Evolutionary conservation across 2,888 invertebrate genomes (phyloP), one percentile per base, ranked within the genome.

Genomic region (Nomada fabriciana): DNA sequence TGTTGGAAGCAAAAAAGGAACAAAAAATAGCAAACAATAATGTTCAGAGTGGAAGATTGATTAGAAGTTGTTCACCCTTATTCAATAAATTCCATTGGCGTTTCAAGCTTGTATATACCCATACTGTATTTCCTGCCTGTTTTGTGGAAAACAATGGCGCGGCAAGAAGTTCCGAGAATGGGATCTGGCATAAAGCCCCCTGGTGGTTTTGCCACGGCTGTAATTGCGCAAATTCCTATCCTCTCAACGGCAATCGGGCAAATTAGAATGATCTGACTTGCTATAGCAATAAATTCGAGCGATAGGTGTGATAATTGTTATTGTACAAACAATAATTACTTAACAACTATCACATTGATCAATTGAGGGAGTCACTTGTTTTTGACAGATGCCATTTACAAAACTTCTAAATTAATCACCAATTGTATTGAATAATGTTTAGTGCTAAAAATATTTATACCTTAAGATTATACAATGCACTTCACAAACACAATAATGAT

Each of bases 141-240:
- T 11, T 47, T 20, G 11, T 13, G 1, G 42, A 53, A 73, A 73
- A 73, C 64, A 63, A 53, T n/a, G 4, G 64, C 11, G 43, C 1
- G 3, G 57, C 47, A 72, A 72, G 72, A 72, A 72, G 20, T 57
- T 43, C 43, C 20, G 47, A 57, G 64, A 47, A 57, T 57, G 47
- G 55, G 20, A 65, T 73, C 47, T n/a, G 64, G 29, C 15, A 64
- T 63, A 64, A 64, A 65, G 64, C 57, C 53, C 73, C 57, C 29
- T 65, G 55, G 57, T 65, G 64, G 73, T 73, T 73, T 73, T 52
- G 20, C 55, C 55, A 10, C 55, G 64, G 64, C 47, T 73, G 55
- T 73, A 65, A 73, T 73, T 73, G 64, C 64, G 20, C 73, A 36
- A 73, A 73, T 73, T 73, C 73, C 73, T 73, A 64, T 57, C 73